Evolutionary conservation across 2,888 invertebrate species (phyloP).

Genomic region (Cephus nigrinus): DNA sequence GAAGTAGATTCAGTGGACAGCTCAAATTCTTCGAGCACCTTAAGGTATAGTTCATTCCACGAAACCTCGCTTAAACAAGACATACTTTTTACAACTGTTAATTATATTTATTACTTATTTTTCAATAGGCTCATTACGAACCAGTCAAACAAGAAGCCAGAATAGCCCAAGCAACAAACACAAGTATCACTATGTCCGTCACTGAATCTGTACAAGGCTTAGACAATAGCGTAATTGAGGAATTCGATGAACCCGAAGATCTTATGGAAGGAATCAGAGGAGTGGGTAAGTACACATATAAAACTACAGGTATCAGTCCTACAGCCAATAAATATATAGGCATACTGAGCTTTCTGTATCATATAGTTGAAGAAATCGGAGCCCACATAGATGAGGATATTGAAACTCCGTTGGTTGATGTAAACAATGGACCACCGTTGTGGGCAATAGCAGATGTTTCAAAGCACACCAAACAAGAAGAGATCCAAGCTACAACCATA

Average conservation of each 20-base stretch:
- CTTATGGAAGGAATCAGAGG: conserved; percentile 87
- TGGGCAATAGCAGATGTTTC: conserved; percentile 55
- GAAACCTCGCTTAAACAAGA: neutral
- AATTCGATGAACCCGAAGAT: conserved; percentile 89
- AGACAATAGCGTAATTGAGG: conserved; percentile 73
- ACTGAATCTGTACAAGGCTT: conserved; percentile 45
- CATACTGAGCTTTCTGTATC: neutral
- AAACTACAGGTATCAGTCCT: neutral
- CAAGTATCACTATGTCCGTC: conserved; percentile 54
- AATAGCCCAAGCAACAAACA: conserved; percentile 58
- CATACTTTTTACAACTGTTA: neutral
- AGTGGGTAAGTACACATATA: conserved; percentile 71
- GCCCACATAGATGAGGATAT: conserved; percentile 64
- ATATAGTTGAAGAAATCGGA: conserved; percentile 61
- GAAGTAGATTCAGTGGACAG: conserved; percentile 80
- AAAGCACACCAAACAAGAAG: conserved; percentile 37
- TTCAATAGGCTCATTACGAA: conserved; percentile 57
- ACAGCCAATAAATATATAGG: neutral
- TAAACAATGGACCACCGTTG: conserved; percentile 47
- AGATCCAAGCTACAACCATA: conserved; percentile 34
- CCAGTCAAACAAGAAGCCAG: conserved; percentile 60
- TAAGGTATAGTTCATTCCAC: conserved; percentile 71
- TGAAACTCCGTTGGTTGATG: conserved; percentile 50
- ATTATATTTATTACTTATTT: neutral
- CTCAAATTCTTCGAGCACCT: conserved; percentile 87